These are phyloP conservation scores for Eumaeus atala DNA, from an alignment of 1,140 invertebrate genomes.

Conservation along the genomic window DNA sequence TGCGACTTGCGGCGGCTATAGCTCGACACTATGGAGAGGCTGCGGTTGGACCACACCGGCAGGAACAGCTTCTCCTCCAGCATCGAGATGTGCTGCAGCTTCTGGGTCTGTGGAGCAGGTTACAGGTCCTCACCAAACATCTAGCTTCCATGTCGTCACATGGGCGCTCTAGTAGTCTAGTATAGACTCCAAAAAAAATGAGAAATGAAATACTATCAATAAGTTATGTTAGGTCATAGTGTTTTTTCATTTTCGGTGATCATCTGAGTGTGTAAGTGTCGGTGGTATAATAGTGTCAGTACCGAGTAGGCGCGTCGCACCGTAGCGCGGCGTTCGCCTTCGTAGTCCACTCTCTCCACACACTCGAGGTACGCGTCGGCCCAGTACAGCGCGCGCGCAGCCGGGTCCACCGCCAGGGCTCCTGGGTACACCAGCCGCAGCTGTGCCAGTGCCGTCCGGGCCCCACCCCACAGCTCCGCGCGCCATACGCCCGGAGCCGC, in stretches of 20 bases:
- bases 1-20: constrained; percentile 49
- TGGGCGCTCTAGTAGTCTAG: no score
- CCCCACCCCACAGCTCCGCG: constrained; percentile 77
- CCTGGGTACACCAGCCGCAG: constrained; percentile 81
- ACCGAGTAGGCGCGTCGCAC: constrained; percentile 77
- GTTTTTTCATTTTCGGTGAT: no score
- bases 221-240: no score
- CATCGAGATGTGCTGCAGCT: constrained; percentile 81
- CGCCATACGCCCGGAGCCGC: constrained; percentile 78
- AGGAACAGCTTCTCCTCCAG: constrained; percentile 82
- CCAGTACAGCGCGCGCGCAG: constrained; percentile 85
- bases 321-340: constrained; percentile 79
- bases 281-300: constrained; percentile 15
- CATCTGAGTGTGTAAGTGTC: no score
- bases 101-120: constrained; percentile 73
- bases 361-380: constrained; percentile 85
- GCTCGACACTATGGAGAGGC: constrained; percentile 55
- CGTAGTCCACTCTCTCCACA: constrained; percentile 82
- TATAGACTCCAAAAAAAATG: no score
- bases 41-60: constrained; percentile 79
- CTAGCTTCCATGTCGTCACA: no score
- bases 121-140: no score
- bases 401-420: constrained; percentile 81
- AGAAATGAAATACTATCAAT: no score
- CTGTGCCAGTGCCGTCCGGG: constrained; percentile 49